Evolutionary conservation across 2,888 invertebrate genomes (phyloP), one percentile per base, ranked within the genome.

Genomic region (Hypolimnas misippus): DNA sequence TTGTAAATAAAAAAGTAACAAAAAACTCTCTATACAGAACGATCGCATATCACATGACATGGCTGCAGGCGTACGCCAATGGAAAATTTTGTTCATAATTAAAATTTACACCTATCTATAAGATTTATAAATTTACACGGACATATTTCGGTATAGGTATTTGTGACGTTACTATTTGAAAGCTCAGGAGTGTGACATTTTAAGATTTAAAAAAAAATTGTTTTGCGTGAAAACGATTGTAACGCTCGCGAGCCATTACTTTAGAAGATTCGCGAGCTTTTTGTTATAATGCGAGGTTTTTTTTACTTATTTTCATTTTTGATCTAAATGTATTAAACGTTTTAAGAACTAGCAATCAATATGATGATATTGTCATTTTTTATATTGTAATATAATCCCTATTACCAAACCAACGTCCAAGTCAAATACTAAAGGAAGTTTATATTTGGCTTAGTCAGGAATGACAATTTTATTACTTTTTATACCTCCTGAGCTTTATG

Each of bases 71-170:
- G 72, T 65, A 67, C 70, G 73, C 71, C 69, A 71, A 70, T 69
- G 78, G 79, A 84, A 82, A 79, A 67, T 74, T 86, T 87, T 87
- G 87, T 84, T 88, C 87, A 82, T 76, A 82, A 76, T 82, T 82
- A 84, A 1, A 70, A 84, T 85, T 86, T 83, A 79, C 73, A 78
- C 72, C 82, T 86, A 86, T 70, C 80, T 82, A 83, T 81, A 68
- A 57, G 42, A 68, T 56, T 70, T 68, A 70, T 63, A 65, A 42
- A 52, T 56, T 62, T 42, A 58, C 35, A 63, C 61, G 35, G n/a
- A 38, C n/a, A 68, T 57, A 49, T 58, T 55, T 54, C 58, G n/a
- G 1, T 38, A 38, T n/a, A 3, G 12, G 52, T 50, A 58, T 56
- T 61, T 63, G 62, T 57, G 53, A 55, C 42, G 49, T 14, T 33